These are phyloP conservation scores for Ibycter americanus DNA, from an alignment of 2,797 vertebrate genomes.

Conservation along the genomic window DNA sequence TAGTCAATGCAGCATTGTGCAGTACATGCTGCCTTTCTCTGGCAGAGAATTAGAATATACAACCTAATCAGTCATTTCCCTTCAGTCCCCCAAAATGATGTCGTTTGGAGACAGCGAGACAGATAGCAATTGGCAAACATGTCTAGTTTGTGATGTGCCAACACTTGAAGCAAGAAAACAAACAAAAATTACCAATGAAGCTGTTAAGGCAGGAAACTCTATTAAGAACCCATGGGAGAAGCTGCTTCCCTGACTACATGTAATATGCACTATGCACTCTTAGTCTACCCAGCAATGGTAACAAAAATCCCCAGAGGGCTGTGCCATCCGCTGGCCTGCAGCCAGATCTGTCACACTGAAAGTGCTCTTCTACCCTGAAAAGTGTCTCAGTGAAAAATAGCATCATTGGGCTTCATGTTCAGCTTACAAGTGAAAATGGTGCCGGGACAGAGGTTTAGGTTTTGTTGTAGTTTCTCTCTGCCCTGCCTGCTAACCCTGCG, in stretches of 20 bases:
- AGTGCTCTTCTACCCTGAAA: background rate
- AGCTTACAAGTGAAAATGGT: background rate
- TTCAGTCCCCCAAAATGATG: background rate
- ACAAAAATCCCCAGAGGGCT: background rate
- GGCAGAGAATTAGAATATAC: background rate
- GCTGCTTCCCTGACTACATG: slow-evolving; percentile 3
- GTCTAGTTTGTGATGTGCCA: background rate
- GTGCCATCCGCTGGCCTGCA: background rate
- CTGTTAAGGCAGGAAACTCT: slow-evolving; percentile 1
- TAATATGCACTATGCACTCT: background rate
- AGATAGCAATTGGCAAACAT: background rate
- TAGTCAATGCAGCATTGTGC: background rate
- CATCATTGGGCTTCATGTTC: background rate
- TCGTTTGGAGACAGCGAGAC: background rate
- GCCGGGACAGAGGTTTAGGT: background rate
- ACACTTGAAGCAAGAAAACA: slow-evolving; percentile 1
- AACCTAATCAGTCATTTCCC: background rate
- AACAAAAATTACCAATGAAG: slow-evolving; percentile 20
- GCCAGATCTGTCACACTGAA: slow-evolving; percentile 15
- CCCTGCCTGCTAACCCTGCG: background rate
- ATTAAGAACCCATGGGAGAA: slow-evolving; percentile 26
- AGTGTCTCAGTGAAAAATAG: background rate
- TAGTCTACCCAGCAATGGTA: background rate
- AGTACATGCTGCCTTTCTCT: background rate
- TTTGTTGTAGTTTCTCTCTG: background rate